Conservation (phyloP, 2,888 invertebrate genomes). For the Hypomecis atomaria region DNA sequence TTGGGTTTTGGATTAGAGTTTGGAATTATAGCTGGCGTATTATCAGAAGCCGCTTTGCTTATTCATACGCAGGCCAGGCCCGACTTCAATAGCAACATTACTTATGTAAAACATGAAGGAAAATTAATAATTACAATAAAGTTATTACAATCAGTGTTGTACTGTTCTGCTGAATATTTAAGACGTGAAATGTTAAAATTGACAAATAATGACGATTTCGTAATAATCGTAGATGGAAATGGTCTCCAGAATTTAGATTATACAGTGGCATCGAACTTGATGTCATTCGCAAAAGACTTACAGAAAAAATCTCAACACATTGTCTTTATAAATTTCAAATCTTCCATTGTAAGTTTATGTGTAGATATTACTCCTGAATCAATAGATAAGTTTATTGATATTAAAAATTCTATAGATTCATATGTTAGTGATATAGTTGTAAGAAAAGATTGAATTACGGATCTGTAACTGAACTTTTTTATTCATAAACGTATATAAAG, state of each 20-base stretch:
- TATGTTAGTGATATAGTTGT: slow-evolving; percentile 7
- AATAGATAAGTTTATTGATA: slow-evolving; percentile 54
- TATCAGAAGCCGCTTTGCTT: slow-evolving; percentile 62
- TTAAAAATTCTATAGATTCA: slow-evolving; percentile 13
- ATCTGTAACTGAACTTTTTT: neutral
- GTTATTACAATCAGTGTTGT: slow-evolving; percentile 59
- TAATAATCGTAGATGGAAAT: slow-evolving; percentile 63
- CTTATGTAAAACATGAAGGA: slow-evolving; percentile 49
- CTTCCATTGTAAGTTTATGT: slow-evolving; percentile 57
- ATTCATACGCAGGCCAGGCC: slow-evolving; percentile 66
- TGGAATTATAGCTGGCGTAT: slow-evolving; percentile 68
- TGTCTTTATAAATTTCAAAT: slow-evolving; percentile 64
- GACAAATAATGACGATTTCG: slow-evolving; percentile 36
- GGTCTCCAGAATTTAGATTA: slow-evolving; percentile 64
- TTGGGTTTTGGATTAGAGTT: slow-evolving; percentile 67
- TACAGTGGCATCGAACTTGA: slow-evolving; percentile 68
- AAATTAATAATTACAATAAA: slow-evolving; percentile 56
- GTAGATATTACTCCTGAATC: slow-evolving; percentile 56
- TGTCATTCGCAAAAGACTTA: slow-evolving; percentile 63
- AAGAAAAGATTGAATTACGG: neutral
- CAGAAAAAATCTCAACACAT: slow-evolving; percentile 56
- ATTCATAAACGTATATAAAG: neutral
- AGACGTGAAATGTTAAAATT: slow-evolving; percentile 44
- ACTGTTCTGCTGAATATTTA: slow-evolving; percentile 71
- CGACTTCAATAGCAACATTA: slow-evolving; percentile 47